Conservation (phyloP, 2,797 vertebrate species). For the Lindbergichthys nudifrons region DNA sequence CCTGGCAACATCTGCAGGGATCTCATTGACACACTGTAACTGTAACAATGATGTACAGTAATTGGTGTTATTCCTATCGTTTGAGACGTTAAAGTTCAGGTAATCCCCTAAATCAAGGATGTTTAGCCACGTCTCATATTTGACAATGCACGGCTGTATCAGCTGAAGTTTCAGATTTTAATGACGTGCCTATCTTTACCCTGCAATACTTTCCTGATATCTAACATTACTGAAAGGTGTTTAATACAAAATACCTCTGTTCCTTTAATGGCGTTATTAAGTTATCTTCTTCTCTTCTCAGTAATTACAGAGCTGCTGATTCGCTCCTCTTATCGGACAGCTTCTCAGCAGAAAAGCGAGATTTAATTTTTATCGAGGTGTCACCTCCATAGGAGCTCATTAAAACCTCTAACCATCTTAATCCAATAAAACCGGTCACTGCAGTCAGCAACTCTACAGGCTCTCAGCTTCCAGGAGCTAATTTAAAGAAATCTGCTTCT, state of each 20-base stretch:
- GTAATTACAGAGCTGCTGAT: slow-evolving; percentile 23
- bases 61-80: no score
- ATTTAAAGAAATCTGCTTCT: not conserved
- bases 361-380: not conserved
- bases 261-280: slow-evolving; percentile 10
- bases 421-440: not conserved
- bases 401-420: slow-evolving; percentile 23
- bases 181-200: no score
- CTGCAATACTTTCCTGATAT: not conserved
- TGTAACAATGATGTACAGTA: no score
- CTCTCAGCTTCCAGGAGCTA: slow-evolving; percentile 4
- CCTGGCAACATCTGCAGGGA: no score
- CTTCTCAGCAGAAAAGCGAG: not conserved
- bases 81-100: no score
- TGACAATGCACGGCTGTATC: no score
- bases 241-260: not conserved
- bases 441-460: not conserved
- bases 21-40: no score
- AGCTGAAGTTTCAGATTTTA: no score
- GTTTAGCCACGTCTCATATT: no score
- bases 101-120: no score
- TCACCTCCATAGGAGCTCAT: slow-evolving; percentile 11
- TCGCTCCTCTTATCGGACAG: slow-evolving; percentile 9
- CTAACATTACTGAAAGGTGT: not conserved
- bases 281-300: not conserved